Evolutionary conservation across 2,113 vertebrate genomes (phyloP), one percentile per base, ranked within the genome.

Genomic region (Odocoileus hemionus): DNA sequence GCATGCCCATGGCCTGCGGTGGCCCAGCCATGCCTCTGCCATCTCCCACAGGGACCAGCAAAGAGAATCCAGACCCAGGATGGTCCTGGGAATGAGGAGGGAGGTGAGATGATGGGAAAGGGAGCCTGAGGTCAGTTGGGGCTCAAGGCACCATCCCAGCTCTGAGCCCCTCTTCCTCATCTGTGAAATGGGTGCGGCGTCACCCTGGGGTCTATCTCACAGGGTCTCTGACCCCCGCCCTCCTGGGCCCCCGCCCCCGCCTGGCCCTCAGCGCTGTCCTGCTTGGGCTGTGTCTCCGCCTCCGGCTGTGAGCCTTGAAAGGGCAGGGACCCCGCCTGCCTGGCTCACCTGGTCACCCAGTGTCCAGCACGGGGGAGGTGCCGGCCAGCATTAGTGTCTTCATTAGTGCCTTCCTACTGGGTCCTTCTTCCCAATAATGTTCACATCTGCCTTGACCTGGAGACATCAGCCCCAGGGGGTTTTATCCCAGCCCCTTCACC

Each of bases 201-300:
- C 2, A 33, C 28, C 36, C 14, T 30, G 7, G 0, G 5, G 70
- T 19, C n/a, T 26, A 7, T 58, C 25, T 55, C 17, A 0, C 13
- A 2, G 19, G 6, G 28, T 28, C 19, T 45, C n/a, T 14, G 33
- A 15, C 10, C 28, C 50, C 54, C 0, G 1, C 10, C 3, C 6
- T n/a, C 70, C 60, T 25, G 45, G 26, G 50, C 17, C 13, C 39
- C 47, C 3, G 1, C 6, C 52, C 8, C 87, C 16, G 19, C n/a
- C 4, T 0, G 6, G 2, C n/a, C n/a, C 26, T 2, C 6, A 1
- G 3, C 50, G 0, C 6, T 1, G 12, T 52, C 70, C 61, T 16
- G n/a, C 30, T 21, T 19, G 52, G 6, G 26, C 14, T 19, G 21
- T 9, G 47, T 23, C 58, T 50, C 45, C 1, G 1, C 26, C 54